Conservation (phyloP, 2,797 vertebrate genomes). For the Xenopus petersii region DNA sequence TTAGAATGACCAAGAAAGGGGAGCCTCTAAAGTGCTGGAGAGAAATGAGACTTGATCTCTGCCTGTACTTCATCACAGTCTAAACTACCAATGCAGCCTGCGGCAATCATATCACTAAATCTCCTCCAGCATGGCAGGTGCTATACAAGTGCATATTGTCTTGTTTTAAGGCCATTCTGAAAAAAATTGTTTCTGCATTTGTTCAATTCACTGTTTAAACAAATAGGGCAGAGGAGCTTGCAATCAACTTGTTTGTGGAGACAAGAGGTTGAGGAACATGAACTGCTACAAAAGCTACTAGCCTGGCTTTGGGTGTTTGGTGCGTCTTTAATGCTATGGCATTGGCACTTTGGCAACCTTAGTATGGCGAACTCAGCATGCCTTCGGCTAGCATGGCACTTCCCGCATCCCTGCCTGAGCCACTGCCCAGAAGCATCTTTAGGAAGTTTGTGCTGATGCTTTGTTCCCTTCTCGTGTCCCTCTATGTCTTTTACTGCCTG, state of each 20-base stretch:
- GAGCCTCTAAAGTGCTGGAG: no score
- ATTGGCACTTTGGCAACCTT: conserved; percentile 55
- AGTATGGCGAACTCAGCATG: conserved; percentile 77
- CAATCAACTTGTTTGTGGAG: neutral
- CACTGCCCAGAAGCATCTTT: conserved; percentile 74
- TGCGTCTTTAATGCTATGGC: conserved; percentile 16
- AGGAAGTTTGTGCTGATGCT: conserved; percentile 80
- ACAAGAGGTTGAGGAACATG: neutral
- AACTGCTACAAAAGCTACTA: neutral
- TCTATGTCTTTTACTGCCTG: conserved; percentile 83
- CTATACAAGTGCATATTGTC: no score
- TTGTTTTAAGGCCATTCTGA: no score
- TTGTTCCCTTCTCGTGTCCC: conserved; percentile 78
- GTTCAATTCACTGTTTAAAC: no score
- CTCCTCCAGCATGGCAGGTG: no score
- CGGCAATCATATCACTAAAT: no score
- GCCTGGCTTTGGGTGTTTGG: no score
- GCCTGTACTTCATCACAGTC: no score
- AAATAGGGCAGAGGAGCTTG: conserved; percentile 9
- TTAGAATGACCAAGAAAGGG: no score
- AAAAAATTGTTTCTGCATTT: no score
- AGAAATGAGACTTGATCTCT: no score
- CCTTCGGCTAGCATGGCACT: conserved; percentile 78
- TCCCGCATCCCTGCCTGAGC: conserved; percentile 70
- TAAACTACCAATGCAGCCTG: no score